These are phyloP conservation scores for Leucosticte australis DNA, from an alignment of 2,113 vertebrate genomes.

Conservation along the genomic window DNA sequence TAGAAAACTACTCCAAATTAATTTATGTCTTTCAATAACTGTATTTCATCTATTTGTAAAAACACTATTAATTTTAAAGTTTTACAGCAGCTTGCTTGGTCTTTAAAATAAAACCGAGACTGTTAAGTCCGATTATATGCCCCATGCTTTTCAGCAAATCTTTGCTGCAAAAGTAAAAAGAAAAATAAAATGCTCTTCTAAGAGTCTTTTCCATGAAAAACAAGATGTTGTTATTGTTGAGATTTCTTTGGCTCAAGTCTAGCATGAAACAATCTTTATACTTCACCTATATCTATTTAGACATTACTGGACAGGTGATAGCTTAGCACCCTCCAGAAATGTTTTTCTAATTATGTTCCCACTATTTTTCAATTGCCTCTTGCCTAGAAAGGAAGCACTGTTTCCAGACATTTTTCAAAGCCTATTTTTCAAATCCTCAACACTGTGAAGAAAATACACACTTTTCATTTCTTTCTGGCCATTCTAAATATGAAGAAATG, in stretches of 20 bases:
- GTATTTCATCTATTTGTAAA: slow-evolving; percentile 37
- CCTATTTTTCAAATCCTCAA: not conserved
- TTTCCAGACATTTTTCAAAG: not conserved
- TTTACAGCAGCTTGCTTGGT: not conserved
- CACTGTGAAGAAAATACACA: not conserved
- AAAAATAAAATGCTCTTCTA: not conserved
- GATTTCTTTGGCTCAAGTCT: not conserved
- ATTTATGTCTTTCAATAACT: slow-evolving; percentile 64
- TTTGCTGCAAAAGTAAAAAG: not conserved
- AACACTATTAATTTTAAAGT: not conserved
- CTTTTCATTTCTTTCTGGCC: not conserved
- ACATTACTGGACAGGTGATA: not conserved
- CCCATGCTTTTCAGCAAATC: not conserved
- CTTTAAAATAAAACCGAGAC: not conserved
- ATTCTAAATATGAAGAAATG: not conserved
- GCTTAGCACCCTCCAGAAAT: not conserved
- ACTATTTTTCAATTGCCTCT: not conserved
- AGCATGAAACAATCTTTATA: not conserved
- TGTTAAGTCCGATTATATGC: not conserved
- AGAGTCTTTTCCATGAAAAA: not conserved
- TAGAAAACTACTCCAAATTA: slow-evolving; percentile 61
- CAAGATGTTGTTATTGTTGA: not conserved
- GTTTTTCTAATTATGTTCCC: not conserved
- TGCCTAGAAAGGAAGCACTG: not conserved
- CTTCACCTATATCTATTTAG: not conserved